Evolutionary conservation across 2,888 invertebrate genomes (phyloP).

Genomic region (Octonoba sinensis): DNA sequence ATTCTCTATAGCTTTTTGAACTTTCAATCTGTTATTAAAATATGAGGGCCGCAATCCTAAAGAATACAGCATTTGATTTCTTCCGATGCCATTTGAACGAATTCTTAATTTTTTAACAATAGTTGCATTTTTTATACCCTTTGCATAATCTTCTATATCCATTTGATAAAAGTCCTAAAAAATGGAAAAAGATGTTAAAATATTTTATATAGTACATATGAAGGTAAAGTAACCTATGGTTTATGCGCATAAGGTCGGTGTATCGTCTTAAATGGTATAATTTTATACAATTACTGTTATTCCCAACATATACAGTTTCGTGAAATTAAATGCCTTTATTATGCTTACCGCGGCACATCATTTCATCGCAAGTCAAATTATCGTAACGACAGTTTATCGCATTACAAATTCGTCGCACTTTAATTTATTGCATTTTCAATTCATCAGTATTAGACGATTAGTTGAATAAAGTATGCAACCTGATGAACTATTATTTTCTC

Average conservation of each 20-base stretch:
- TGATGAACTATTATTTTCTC: no score
- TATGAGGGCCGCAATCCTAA: slow-evolving; percentile 66
- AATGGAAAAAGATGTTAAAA: slow-evolving; percentile 5
- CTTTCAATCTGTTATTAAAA: slow-evolving; percentile 63
- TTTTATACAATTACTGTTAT: no score
- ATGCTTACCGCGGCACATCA: no score
- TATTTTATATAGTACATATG: neutral
- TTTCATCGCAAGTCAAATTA: no score
- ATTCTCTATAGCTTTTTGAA: slow-evolving; percentile 66
- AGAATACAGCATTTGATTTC: slow-evolving; percentile 68
- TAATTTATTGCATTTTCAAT: no score
- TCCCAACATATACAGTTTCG: neutral
- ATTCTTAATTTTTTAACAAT: slow-evolving; percentile 20
- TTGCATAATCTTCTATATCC: slow-evolving; percentile 65
- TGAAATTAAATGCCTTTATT: no score
- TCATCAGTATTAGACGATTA: no score
- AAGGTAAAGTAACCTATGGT: neutral
- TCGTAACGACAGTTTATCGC: no score
- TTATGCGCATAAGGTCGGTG: no score
- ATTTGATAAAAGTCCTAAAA: slow-evolving; percentile 66
- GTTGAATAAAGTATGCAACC: no score
- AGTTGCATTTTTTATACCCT: slow-evolving; percentile 43
- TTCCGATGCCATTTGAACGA: slow-evolving; percentile 55
- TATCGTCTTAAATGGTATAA: no score
- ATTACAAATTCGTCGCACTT: no score